Evolutionary conservation across 2,888 invertebrate species (phyloP), one percentile per base, ranked within the genome.

Genomic region (Mayetiola destructor): DNA sequence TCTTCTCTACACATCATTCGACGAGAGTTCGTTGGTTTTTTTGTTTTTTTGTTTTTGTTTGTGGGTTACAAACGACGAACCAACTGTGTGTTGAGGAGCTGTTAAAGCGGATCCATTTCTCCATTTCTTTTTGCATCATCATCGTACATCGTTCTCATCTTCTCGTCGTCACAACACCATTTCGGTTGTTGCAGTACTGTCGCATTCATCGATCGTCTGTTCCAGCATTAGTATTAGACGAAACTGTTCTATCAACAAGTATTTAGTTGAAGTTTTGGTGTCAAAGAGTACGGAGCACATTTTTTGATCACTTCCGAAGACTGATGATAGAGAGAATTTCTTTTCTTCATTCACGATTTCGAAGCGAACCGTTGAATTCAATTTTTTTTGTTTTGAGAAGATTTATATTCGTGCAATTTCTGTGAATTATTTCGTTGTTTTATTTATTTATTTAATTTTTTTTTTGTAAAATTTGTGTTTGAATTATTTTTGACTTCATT

Each of bases 51-150:
- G n/a, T n/a, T n/a, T n/a, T n/a, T n/a, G n/a, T n/a, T n/a, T n/a
- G n/a, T n/a, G n/a, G n/a, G n/a, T n/a, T n/a, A n/a, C n/a, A n/a
- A n/a, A n/a, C n/a, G n/a, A n/a, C n/a, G n/a, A n/a, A n/a, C n/a
- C n/a, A n/a, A n/a, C n/a, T n/a, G n/a, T n/a, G n/a, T n/a, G n/a
- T 48, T 23, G 48, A 48, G 48, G 27, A 27, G 48, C 27, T 48
- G 48, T 23, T 27, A 48, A 27, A 27, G 48, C 48, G 48, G 48
- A 48, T 48, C 48, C 48, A 48, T 48, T 48, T 48, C 48, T 48
- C 48, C 48, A n/a, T 48, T 48, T 48, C 48, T 48, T 48, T n/a
- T 48, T 27, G 48, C 48, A 48, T 48, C 48, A 48, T 48, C 48
- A 39, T 20, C 39, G 39, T 39, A 18, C 40, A 14, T 40, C 8